Conservation (phyloP, 1,140 invertebrate genomes). For the Drosophila ironensis region DNA sequence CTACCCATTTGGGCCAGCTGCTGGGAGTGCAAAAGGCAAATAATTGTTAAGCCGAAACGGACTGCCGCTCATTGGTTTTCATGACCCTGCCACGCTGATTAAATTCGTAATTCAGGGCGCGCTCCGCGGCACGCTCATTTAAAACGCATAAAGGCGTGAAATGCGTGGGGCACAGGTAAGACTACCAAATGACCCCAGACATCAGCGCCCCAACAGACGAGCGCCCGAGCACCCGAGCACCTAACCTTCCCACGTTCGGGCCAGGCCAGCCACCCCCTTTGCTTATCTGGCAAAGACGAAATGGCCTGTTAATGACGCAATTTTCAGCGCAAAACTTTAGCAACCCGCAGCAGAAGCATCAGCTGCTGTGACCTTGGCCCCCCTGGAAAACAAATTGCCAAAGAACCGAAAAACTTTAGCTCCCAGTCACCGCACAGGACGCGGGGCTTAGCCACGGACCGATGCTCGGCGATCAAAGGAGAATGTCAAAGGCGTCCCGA, state of each 20-base stretch:
- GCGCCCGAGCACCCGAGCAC: not conserved
- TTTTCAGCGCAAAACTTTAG: conserved; percentile 60
- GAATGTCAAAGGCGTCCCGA: conserved; percentile 44
- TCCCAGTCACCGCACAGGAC: not conserved
- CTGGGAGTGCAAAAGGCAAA: conserved; percentile 7
- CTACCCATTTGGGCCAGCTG: not conserved
- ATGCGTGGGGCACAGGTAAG: conserved; percentile 49
- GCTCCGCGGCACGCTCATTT: conserved; percentile 51
- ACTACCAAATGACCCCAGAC: conserved; percentile 55
- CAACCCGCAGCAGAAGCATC: conserved; percentile 19
- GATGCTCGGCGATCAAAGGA: conserved; percentile 13
- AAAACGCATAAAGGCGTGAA: conserved; percentile 66
- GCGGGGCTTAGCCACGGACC: conserved; percentile 26
- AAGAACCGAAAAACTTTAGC: conserved; percentile 43
- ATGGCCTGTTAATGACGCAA: conserved; percentile 78
- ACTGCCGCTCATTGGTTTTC: conserved; percentile 34
- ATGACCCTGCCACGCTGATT: conserved; percentile 47
- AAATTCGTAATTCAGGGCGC: conserved; percentile 59
- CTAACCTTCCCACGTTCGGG: not conserved
- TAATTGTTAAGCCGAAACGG: conserved; percentile 44
- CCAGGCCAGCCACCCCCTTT: conserved; percentile 5
- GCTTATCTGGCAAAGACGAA: conserved; percentile 51
- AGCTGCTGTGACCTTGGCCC: conserved; percentile 39
- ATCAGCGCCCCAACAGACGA: not conserved
- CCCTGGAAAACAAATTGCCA: conserved; percentile 49